A percentile compares a stretch with the other conserved stretches of the same genome.
These are phyloP conservation scores for Botia kubotai DNA, from an alignment of 2,797 vertebrate species.

Conservation along the genomic window DNA sequence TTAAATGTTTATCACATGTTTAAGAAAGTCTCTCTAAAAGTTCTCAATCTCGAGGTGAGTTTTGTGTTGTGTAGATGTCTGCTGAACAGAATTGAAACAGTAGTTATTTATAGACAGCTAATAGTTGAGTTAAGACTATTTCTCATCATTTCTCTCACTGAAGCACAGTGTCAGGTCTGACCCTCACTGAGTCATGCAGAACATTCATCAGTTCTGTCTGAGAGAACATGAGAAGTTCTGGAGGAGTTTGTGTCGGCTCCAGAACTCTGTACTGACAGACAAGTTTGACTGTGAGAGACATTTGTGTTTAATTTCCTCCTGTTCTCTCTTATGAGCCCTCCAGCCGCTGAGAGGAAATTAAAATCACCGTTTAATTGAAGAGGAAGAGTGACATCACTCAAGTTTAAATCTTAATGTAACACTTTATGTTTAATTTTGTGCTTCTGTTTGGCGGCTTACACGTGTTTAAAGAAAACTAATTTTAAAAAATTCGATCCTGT, in stretches of 20 bases:
- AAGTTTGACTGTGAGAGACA: constrained; percentile 61
- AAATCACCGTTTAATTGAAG: constrained; percentile 56
- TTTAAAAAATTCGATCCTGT: not conserved
- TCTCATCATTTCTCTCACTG: too few relatives aligned
- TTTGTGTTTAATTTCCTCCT: constrained; percentile 76
- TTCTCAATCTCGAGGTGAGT: constrained; percentile 68
- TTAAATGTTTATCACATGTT: not conserved
- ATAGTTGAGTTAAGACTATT: too few relatives aligned
- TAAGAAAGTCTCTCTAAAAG: constrained; percentile 59
- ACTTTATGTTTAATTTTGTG: not conserved
- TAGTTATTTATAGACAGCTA: too few relatives aligned
- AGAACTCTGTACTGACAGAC: constrained; percentile 59
- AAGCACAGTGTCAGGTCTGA: too few relatives aligned
- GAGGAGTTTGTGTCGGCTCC: constrained; percentile 26
- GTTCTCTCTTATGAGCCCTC: constrained; percentile 55
- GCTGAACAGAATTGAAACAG: constrained; percentile 60
- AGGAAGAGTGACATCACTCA: constrained; percentile 43
- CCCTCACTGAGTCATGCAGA: too few relatives aligned
- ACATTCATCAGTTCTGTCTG: constrained; percentile 3
- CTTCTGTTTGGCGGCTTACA: constrained; percentile 8
- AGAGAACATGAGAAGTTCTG: constrained; percentile 41
- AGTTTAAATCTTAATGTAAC: not conserved
- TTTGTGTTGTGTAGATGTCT: constrained; percentile 68
- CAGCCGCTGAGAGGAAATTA: constrained; percentile 69
- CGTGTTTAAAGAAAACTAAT: constrained; percentile 7